These are phyloP conservation scores for Episyrphus balteatus DNA, from an alignment of 1,140 invertebrate species.

Conservation along the genomic window DNA sequence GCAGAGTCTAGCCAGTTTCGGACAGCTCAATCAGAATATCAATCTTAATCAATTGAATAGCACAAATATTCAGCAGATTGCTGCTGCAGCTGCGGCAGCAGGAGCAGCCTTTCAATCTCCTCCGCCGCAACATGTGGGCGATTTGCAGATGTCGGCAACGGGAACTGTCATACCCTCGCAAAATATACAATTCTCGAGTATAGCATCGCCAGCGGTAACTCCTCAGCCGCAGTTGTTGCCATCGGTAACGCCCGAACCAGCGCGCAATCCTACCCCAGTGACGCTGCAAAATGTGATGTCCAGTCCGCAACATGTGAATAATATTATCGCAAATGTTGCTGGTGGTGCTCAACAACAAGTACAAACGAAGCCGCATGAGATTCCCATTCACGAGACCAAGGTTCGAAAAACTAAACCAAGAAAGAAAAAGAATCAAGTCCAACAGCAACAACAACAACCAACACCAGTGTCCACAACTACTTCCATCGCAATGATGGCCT, in stretches of 20 bases:
- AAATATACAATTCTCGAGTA: slow-evolving; percentile 4
- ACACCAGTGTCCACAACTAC: neutral
- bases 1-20: slow-evolving; percentile 13
- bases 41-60: slow-evolving; percentile 33
- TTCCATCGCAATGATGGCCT: neutral
- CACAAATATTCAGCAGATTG: slow-evolving; percentile 31
- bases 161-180: neutral
- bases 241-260: slow-evolving; percentile 26
- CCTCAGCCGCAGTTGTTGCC: slow-evolving; percentile 23
- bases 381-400: no score
- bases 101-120: slow-evolving; percentile 25
- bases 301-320: neutral
- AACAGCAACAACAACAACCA: neutral
- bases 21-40: slow-evolving; percentile 10
- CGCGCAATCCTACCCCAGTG: slow-evolving; percentile 24
- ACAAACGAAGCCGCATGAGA: no score
- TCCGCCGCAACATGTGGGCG: slow-evolving; percentile 10
- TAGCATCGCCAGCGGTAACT: slow-evolving; percentile 13
- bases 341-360: no score
- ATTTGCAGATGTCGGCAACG: neutral
- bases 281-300: slow-evolving; percentile 3
- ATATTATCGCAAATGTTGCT: no score
- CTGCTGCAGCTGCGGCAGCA: slow-evolving; percentile 16
- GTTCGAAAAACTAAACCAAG: no score
- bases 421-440: neutral